Conservation (phyloP, 2,888 invertebrate species). For the Elaeidobius kamerunicus region DNA sequence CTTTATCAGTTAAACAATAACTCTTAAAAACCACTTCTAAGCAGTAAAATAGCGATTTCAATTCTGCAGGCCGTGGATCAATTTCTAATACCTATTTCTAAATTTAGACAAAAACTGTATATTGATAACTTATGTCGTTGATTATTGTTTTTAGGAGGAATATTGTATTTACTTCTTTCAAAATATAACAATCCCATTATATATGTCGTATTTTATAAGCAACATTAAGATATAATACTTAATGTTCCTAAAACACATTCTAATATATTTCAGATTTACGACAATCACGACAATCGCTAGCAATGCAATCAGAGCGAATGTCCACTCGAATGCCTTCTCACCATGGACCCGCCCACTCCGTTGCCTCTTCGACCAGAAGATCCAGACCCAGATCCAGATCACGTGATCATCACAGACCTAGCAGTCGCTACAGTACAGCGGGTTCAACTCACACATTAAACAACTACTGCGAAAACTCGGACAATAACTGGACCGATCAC, state of each 20-base stretch:
- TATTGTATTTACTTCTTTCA: too few relatives aligned
- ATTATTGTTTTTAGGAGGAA: not conserved
- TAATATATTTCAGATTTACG: conserved; percentile 62
- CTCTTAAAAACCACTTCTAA: too few relatives aligned
- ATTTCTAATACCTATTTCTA: too few relatives aligned
- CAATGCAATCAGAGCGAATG: conserved; percentile 78
- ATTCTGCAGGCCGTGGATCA: too few relatives aligned
- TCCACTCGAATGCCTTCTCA: conserved; percentile 67
- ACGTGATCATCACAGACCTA: conserved; percentile 67
- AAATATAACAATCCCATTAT: too few relatives aligned
- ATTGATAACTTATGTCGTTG: too few relatives aligned
- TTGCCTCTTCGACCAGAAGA: conserved; percentile 52
- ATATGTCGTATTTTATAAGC: too few relatives aligned
- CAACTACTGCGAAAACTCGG: conserved; percentile 86
- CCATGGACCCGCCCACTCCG: conserved; percentile 56
- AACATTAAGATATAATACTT: too few relatives aligned
- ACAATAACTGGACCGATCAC: conserved; percentile 93
- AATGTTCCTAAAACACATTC: not conserved
- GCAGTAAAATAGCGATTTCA: too few relatives aligned
- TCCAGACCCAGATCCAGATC: conserved; percentile 76
- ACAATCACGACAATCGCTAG: conserved; percentile 81
- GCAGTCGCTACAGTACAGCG: conserved; percentile 73
- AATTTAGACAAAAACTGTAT: too few relatives aligned
- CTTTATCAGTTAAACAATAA: too few relatives aligned
- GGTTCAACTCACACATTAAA: conserved; percentile 80